Evolutionary conservation across 2,888 invertebrate species (phyloP).

Genomic region (Sylvicola fuscatus): DNA sequence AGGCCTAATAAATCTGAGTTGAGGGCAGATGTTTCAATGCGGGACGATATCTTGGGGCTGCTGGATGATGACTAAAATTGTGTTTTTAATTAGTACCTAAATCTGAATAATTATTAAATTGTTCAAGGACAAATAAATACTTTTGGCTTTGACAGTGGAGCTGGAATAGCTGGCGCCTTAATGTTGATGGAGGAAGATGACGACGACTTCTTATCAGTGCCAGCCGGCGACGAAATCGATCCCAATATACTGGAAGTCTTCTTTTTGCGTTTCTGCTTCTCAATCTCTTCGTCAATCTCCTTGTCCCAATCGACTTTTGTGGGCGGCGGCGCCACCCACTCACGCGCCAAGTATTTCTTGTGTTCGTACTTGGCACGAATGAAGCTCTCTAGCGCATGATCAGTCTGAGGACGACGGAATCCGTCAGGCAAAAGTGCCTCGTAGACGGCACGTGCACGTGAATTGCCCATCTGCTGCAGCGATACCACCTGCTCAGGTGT

Average conservation of each 20-base stretch:
- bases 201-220: conserved; percentile 8
- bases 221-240: conserved; percentile 9
- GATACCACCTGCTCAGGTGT: conserved; percentile 90
- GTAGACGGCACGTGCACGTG: conserved; percentile 86
- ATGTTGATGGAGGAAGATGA: conserved; percentile 2
- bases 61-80: conserved; percentile 21
- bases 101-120: not conserved
- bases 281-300: conserved; percentile 72
- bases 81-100: not conserved
- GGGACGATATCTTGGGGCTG: conserved; percentile 19
- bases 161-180: conserved; percentile 14
- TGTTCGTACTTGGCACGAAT: conserved; percentile 97
- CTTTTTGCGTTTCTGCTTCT: conserved; percentile 64
- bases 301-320: conserved; percentile 77
- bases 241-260: conserved; percentile 29
- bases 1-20: conserved; percentile 22
- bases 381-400: conserved; percentile 84
- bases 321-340: conserved; percentile 79
- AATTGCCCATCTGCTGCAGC: conserved; percentile 96
- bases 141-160: conserved; percentile 22
- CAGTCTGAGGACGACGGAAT: conserved; percentile 87
- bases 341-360: conserved; percentile 95
- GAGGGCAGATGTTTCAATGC: conserved; percentile 6
- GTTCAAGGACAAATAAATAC: conserved; percentile 7
- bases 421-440: conserved; percentile 93